Conservation (phyloP, 2,797 vertebrate genomes). For the Florisuga fusca region DNA sequence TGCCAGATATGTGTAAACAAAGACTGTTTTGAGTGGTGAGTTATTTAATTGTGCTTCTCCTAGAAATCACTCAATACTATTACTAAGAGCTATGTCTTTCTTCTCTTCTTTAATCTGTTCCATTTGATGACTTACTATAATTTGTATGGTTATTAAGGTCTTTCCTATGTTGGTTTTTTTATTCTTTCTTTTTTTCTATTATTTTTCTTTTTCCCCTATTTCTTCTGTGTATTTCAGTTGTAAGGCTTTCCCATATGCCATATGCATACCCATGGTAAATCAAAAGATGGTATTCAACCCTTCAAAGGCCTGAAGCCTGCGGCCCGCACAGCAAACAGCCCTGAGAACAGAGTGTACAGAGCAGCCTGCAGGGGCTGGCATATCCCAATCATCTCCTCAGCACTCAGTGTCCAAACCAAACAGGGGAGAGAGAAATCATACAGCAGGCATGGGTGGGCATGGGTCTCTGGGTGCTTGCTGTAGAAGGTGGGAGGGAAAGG, state of each 20-base stretch:
- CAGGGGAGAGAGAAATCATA: neutral
- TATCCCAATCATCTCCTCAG: conserved; percentile 59
- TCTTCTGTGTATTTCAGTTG: conserved; percentile 72
- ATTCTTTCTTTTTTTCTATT: rapidly evolving
- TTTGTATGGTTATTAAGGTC: conserved; percentile 63
- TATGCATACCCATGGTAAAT: conserved; percentile 86
- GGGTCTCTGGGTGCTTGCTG: neutral
- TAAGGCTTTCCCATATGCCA: conserved; percentile 75
- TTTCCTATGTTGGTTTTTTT: conserved; percentile 36
- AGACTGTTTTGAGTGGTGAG: conserved; percentile 83
- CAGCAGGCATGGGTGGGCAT: neutral
- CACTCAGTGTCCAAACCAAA: neutral
- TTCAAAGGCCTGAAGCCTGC: conserved; percentile 99
- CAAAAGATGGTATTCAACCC: conserved; percentile 99
- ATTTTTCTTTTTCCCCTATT: neutral
- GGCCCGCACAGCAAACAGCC: conserved; percentile 97
- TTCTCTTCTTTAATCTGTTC: conserved; percentile 45
- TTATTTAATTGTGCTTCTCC: conserved; percentile 54
- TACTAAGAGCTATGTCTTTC: conserved; percentile 35
- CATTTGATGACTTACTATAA: conserved; percentile 56
- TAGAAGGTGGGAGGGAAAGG: neutral
- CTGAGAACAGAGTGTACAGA: conserved; percentile 90
- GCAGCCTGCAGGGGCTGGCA: conserved; percentile 80
- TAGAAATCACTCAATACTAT: conserved; percentile 28
- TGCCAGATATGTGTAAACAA: neutral